Conservation (phyloP, 2,797 vertebrate genomes). For the Etheostoma nigrum region DNA sequence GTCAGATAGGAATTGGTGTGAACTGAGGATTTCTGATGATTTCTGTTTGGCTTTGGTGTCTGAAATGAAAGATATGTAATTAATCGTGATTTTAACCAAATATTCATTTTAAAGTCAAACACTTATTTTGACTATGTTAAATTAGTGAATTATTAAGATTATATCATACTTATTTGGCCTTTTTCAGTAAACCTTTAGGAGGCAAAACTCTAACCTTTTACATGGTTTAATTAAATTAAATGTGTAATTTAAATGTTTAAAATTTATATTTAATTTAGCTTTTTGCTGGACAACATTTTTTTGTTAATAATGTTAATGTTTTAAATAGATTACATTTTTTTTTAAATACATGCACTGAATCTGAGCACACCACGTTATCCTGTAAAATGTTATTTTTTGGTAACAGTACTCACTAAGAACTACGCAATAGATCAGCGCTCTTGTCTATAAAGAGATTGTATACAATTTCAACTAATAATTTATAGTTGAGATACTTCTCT, state of each 20-base stretch:
- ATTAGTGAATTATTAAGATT: neutral
- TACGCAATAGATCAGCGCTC: neutral
- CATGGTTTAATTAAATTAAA: neutral
- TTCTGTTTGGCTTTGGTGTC: neutral
- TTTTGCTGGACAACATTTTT: neutral
- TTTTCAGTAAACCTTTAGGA: no score
- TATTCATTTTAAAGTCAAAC: neutral
- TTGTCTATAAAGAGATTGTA: neutral
- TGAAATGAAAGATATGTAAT: neutral
- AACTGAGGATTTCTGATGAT: neutral
- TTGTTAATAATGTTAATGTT: no score
- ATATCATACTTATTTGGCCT: neutral
- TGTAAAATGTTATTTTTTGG: neutral
- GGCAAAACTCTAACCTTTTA: neutral
- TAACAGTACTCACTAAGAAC: neutral
- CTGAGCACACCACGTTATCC: neutral
- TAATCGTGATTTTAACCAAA: no score
- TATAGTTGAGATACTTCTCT: neutral
- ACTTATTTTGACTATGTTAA: neutral
- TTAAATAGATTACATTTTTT: no score
- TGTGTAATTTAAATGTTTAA: neutral
- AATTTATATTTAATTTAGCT: neutral
- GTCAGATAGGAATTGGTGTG: neutral
- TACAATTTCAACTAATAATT: neutral
- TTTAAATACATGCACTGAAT: neutral